phyloP scores from a whole-genome alignment of 2,113 vertebrate genomes.

The Lophochroa leadbeateri region DNA sequence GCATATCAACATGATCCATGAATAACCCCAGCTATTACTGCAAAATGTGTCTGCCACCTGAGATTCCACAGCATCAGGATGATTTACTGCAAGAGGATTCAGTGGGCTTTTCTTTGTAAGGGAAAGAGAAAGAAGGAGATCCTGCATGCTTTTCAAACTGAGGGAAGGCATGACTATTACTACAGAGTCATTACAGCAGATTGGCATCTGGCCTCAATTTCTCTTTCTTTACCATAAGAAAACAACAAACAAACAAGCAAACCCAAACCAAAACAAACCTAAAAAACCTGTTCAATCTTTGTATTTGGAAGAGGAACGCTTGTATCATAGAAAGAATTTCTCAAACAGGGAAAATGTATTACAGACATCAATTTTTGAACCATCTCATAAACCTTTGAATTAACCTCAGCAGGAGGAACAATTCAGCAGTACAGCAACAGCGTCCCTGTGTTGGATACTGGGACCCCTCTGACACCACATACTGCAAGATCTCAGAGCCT shows the following conservation, averaged over 20 bases:
- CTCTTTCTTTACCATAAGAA: not conserved
- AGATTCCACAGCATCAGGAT: not conserved
- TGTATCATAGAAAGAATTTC: not conserved
- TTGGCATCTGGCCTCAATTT: not conserved
- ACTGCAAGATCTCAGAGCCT: not conserved
- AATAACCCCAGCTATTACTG: not conserved
- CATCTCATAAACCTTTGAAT: not conserved
- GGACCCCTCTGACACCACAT: not conserved
- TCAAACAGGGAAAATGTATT: not conserved
- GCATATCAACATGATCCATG: not conserved
- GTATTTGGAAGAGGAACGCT: not conserved
- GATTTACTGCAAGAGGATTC: not conserved
- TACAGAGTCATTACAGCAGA: not conserved
- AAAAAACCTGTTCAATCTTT: not conserved
- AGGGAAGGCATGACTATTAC: not conserved
- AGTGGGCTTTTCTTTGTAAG: not conserved
- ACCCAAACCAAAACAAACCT: not conserved
- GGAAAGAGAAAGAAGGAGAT: not conserved
- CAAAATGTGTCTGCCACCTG: conserved; percentile 8
- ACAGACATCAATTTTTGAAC: not conserved
- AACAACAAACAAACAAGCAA: not conserved
- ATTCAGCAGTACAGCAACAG: not conserved
- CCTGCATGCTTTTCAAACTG: not conserved
- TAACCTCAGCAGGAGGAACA: not conserved
- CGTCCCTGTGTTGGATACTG: not conserved